Conservation (phyloP, 1,140 invertebrate genomes). For the Polypedilum vanderplanki region DNA sequence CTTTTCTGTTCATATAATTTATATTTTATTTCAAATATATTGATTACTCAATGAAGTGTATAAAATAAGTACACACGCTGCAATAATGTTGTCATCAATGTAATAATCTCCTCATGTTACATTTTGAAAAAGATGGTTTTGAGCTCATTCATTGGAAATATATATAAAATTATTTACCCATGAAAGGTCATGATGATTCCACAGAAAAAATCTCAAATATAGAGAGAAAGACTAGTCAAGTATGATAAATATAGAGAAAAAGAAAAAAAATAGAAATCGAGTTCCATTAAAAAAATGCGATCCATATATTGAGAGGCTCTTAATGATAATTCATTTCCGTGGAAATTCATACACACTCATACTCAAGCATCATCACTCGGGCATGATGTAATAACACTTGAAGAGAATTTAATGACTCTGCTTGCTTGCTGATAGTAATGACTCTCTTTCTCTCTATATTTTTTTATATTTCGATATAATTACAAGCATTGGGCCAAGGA, state of each 20-base stretch:
- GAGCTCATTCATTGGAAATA: no score
- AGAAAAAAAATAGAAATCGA: background rate
- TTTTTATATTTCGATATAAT: background rate
- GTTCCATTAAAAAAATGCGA: background rate
- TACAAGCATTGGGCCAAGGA: background rate
- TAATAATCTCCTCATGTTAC: background rate
- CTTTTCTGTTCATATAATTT: no score
- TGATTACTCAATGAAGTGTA: background rate
- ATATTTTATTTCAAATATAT: background rate
- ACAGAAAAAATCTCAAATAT: background rate
- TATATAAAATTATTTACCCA: background rate
- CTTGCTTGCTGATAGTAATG: background rate
- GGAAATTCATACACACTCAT: background rate
- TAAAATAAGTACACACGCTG: background rate
- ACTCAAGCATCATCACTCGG: background rate
- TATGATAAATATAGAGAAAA: background rate
- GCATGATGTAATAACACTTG: background rate
- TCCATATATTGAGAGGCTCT: background rate
- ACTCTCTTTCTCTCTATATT: background rate
- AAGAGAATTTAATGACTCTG: constrained; percentile 13
- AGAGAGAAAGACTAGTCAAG: background rate
- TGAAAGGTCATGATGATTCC: constrained; percentile 2
- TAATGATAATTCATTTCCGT: constrained; percentile 19
- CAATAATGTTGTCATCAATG: background rate
- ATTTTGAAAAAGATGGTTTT: background rate